phyloP scores from a whole-genome alignment of 2,797 vertebrate species.

The Acanthornis magna region DNA sequence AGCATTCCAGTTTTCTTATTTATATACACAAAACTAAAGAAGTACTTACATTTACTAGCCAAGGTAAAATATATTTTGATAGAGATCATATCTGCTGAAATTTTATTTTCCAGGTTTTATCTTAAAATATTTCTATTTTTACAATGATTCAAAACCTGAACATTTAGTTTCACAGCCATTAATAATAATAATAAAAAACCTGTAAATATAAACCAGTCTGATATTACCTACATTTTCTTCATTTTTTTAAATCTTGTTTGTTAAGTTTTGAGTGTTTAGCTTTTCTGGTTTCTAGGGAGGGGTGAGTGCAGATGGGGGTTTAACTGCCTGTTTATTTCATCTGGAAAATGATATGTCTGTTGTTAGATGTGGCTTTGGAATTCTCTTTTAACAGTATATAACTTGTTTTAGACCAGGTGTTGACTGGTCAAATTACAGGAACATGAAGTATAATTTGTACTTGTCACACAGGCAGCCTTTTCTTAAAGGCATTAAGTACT shows the following conservation, averaged over 20 bases:
- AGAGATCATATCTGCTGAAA: background rate
- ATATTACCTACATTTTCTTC: background rate
- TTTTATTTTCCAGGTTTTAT: conserved; percentile 40
- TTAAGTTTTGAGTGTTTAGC: conserved; percentile 3
- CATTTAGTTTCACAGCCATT: background rate
- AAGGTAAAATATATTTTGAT: conserved; percentile 27
- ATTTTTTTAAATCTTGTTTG: background rate
- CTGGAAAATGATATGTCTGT: background rate
- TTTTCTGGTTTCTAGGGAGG: conserved; percentile 16
- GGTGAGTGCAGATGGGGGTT: background rate
- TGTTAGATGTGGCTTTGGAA: conserved; percentile 50
- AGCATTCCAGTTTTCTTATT: conserved; percentile 39
- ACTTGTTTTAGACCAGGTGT: conserved; percentile 58
- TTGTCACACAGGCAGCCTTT: conserved; percentile 44
- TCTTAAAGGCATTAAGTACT: conserved; percentile 33
- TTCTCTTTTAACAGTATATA: conserved; percentile 51
- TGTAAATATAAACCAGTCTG: background rate
- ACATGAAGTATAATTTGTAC: conserved; percentile 54
- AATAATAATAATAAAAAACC: background rate
- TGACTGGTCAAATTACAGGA: conserved; percentile 61
- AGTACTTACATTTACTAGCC: conserved; percentile 29
- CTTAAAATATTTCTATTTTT: conserved; percentile 23
- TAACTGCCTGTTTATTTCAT: conserved; percentile 58
- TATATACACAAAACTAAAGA: conserved; percentile 37
- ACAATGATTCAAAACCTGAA: conserved; percentile 6